Evolutionary conservation across 1,140 invertebrate genomes (phyloP), one percentile per base, ranked within the genome.

Genomic region (Neodiprion fabricii): DNA sequence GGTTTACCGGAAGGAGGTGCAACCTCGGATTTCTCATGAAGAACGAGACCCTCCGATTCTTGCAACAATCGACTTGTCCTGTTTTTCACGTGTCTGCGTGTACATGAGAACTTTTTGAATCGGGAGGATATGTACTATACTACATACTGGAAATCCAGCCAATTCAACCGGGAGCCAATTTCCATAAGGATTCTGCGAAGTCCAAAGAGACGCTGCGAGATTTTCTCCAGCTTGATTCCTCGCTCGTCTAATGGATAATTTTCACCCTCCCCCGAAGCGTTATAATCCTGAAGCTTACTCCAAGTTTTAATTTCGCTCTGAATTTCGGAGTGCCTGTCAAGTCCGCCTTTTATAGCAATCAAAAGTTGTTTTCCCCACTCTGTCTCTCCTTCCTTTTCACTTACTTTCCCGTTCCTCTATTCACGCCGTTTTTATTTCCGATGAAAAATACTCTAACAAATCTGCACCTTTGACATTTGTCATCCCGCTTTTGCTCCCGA

Each of bases 301-400:
- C n/a, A 61, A 14, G 11, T 61, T 61, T 61, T 61, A 4, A 61
- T 61, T 61, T 61, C 53, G 0, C 53, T 61, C 53, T 61, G 53
- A 17, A 61, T 12, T 61, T 61, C 53, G n/a, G 53, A 61, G 53
- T 61, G 53, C 53, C n/a, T 61, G 53, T 61, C 53, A 61, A 61
- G 53, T 17, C 8, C 53, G 53, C 9, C n/a, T 12, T 61, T 12
- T 17, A 12, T 61, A 61, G 53, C 53, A 8, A 61, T 61, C 53
- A 17, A 17, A 61, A 14, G 11, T 17, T 61, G 11, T 61, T 61
- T 61, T 61, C 28, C 28, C 2, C 1, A 5, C 28, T 40, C 28
- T 5, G 11, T 61, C 53, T 61, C 53, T 61, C 53, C 28, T 40
- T 40, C 28, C 28, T 9, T 61, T 61, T 9, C n/a, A 14, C 53